Conservation (phyloP, 2,888 invertebrate species). For the Ommatoiulus sabulosus region DNA sequence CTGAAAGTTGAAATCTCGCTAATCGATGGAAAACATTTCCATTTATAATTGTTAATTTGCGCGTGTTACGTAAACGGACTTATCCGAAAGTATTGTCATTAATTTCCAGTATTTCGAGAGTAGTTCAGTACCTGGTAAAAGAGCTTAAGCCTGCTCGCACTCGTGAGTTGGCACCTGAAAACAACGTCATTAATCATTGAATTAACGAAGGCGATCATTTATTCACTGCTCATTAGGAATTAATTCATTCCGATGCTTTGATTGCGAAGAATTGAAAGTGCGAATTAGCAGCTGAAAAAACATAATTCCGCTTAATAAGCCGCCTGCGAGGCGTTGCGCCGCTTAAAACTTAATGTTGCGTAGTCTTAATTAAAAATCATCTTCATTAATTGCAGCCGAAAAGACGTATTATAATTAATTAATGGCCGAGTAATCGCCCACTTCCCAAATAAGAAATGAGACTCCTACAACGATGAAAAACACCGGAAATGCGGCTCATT, state of each 20-base stretch:
- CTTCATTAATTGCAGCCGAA: background rate
- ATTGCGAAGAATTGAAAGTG: slow-evolving; percentile 3
- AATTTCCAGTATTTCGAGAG: too few relatives aligned
- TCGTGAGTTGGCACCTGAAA: slow-evolving; percentile 1
- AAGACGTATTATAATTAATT: slow-evolving; percentile 1
- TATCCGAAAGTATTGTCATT: background rate
- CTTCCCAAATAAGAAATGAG: background rate
- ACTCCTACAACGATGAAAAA: too few relatives aligned
- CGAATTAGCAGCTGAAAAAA: slow-evolving; percentile 22
- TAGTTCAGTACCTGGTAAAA: too few relatives aligned
- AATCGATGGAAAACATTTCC: too few relatives aligned
- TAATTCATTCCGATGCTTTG: slow-evolving; percentile 4
- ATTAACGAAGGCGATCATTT: slow-evolving; percentile 11
- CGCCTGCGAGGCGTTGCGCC: background rate
- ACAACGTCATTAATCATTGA: slow-evolving; percentile 25
- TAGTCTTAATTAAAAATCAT: slow-evolving; percentile 11
- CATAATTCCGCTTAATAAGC: slow-evolving; percentile 40
- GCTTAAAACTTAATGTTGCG: background rate
- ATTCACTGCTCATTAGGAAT: slow-evolving; percentile 43
- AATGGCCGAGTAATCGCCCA: slow-evolving; percentile 22
- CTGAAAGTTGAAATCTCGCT: too few relatives aligned
- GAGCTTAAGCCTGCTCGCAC: background rate
- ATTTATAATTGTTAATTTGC: too few relatives aligned
- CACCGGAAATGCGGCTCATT: too few relatives aligned
- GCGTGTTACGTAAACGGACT: background rate